These are phyloP conservation scores for Paramormyrops kingsleyae DNA, from an alignment of 2,113 vertebrate genomes.

Conservation along the genomic window DNA sequence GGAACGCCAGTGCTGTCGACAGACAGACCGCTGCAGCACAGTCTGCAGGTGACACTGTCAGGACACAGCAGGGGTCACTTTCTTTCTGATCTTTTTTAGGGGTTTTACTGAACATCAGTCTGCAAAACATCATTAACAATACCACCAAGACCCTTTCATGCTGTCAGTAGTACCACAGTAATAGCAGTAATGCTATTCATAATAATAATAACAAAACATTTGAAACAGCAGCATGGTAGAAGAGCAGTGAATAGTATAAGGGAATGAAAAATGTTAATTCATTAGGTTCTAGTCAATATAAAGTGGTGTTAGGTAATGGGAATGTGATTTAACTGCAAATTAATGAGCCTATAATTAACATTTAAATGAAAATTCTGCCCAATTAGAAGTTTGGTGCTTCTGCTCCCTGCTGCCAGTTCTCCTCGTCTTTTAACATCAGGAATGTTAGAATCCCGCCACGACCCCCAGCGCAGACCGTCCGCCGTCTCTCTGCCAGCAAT, in stretches of 20 bases:
- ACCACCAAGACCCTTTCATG: neutral
- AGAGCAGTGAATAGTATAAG: neutral
- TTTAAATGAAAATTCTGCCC: neutral
- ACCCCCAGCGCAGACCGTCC: neutral
- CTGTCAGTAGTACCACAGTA: neutral
- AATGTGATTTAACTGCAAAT: constrained; percentile 11
- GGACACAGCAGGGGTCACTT: neutral
- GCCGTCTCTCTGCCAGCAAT: neutral
- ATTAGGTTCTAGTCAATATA: neutral
- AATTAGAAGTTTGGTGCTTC: neutral
- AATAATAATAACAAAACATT: neutral
- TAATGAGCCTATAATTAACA: constrained; percentile 4
- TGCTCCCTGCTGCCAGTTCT: neutral
- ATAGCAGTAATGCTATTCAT: neutral
- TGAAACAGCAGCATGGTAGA: neutral
- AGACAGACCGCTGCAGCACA: no score
- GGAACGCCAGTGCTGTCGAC: no score
- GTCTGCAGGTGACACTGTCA: neutral
- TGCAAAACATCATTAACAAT: neutral
- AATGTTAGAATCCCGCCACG: neutral
- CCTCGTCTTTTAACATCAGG: neutral
- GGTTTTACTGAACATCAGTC: neutral
- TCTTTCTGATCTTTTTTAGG: neutral
- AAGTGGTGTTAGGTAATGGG: neutral
- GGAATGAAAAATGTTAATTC: neutral